Evolutionary conservation across 1,140 invertebrate species (phyloP), one percentile per base, ranked within the genome.

Genomic region (Centruroides sculpturatus): DNA sequence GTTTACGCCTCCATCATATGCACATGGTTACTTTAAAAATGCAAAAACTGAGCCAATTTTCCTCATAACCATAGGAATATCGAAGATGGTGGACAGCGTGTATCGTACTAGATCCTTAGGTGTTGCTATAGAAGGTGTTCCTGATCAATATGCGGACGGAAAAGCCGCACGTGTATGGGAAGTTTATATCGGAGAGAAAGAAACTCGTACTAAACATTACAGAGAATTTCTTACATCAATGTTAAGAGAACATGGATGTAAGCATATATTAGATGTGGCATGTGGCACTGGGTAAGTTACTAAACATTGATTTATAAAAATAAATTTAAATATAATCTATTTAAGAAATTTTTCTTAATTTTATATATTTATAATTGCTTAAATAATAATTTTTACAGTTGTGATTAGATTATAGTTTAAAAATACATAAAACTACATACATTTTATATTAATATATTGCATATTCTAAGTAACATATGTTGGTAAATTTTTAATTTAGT

Each of bases 81-180:
- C 41, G 8, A 53, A 63, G 49, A 74, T 74, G 72, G 71, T 69
- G 9, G 76, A 77, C 63, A 69, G 68, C 55, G 81, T 89, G 50
- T 83, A 86, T 64, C 81, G 82, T 67, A 82, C 85, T 9, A 79
- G 87, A 57, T 88, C 86, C 0, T 78, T 86, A 41, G 87, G 87
- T 56, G 82, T 87, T 4, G 83, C 86, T 34, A 84, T 83, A 0
- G 86, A 87, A 71, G 87, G 87, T 71, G 78, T 90, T 4, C 80
- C 82, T 57, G 88, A 92, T 69, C 88, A 92, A 72, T 92, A 92
- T 70, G 75, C 89, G 1, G 89, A 92, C 71, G 89, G 89, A 34
- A 87, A 83, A 70, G 88, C 89, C 0, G 89, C 89, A 0, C 85
- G 86, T 70, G 81, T 91, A 0, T 92, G 89, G 89, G 85, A 90